These are phyloP conservation scores for Eulithis testata DNA, from an alignment of 2,888 invertebrate genomes.

Conservation along the genomic window DNA sequence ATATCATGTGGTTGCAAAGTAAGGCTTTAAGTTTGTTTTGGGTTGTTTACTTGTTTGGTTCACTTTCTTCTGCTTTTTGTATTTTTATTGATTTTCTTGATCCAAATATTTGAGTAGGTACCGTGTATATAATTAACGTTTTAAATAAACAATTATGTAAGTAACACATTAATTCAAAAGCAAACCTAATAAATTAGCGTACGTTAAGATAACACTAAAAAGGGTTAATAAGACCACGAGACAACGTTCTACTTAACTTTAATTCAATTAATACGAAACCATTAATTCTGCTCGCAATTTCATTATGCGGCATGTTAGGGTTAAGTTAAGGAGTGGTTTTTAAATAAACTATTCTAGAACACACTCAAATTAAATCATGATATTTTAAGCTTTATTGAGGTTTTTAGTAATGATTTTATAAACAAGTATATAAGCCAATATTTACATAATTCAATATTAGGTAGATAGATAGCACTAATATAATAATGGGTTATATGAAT, in stretches of 20 bases:
- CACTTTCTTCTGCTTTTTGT: too few species aligned
- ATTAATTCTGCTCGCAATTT: conserved; percentile 53
- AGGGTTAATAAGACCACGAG: conserved; percentile 66
- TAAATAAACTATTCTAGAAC: neutral
- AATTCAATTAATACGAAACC: conserved; percentile 64
- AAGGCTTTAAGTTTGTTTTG: too few species aligned
- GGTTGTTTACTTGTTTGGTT: too few species aligned
- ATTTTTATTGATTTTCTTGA: too few species aligned
- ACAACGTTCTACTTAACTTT: conserved; percentile 62
- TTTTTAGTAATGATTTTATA: too few species aligned
- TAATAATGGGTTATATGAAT: neutral
- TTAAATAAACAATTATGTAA: conserved; percentile 10
- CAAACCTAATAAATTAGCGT: conserved; percentile 56
- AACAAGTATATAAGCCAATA: too few species aligned
- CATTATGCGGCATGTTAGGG: conserved; percentile 48
- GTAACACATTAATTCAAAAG: conserved; percentile 24
- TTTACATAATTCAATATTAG: too few species aligned
- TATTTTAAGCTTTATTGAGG: too few species aligned
- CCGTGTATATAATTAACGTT: neutral
- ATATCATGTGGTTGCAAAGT: too few species aligned
- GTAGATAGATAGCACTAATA: too few species aligned
- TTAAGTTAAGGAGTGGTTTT: conserved; percentile 20
- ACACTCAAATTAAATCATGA: too few species aligned
- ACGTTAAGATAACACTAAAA: conserved; percentile 58
- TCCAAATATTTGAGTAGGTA: too few species aligned